Evolutionary conservation across 2,113 vertebrate species (phyloP).

Genomic region (Gadus macrocephalus): DNA sequence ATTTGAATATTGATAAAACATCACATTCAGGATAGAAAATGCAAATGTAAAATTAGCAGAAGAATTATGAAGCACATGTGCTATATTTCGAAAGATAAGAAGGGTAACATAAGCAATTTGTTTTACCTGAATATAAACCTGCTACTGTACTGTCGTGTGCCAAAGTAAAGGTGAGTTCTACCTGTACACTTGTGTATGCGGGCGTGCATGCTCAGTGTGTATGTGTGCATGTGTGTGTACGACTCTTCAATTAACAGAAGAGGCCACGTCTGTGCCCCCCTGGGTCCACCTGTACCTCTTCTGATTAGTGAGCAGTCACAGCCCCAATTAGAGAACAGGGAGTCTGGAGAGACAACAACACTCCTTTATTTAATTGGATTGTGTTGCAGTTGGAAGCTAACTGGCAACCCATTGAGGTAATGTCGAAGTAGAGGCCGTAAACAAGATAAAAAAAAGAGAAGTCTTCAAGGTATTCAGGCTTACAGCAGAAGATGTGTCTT

Average conservation of each 20-base stretch:
- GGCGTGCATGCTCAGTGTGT: conserved; percentile 19
- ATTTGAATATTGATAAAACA: too few relatives aligned
- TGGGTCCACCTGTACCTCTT: conserved; percentile 65
- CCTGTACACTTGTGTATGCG: neutral
- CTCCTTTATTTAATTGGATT: conserved; percentile 72
- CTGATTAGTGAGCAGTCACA: conserved; percentile 74
- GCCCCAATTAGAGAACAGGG: conserved; percentile 73
- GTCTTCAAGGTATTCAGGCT: conserved; percentile 12
- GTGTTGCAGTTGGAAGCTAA: conserved; percentile 62
- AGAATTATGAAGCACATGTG: too few relatives aligned
- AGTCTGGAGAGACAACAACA: conserved; percentile 67
- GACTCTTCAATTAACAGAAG: conserved; percentile 69
- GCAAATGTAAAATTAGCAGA: too few relatives aligned
- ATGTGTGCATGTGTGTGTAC: conserved; percentile 16
- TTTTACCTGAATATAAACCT: too few relatives aligned
- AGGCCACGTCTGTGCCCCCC: conserved; percentile 60
- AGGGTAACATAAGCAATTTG: too few relatives aligned
- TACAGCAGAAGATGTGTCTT: neutral
- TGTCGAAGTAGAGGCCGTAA: conserved; percentile 44
- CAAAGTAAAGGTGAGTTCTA: neutral
- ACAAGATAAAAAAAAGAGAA: conserved; percentile 56
- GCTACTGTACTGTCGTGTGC: neutral
- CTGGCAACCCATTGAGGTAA: conserved; percentile 53
- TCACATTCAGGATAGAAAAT: too few relatives aligned
- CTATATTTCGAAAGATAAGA: too few relatives aligned